phyloP scores from a whole-genome alignment of 2,797 vertebrate genomes.

The Macroramphosus scolopax region DNA sequence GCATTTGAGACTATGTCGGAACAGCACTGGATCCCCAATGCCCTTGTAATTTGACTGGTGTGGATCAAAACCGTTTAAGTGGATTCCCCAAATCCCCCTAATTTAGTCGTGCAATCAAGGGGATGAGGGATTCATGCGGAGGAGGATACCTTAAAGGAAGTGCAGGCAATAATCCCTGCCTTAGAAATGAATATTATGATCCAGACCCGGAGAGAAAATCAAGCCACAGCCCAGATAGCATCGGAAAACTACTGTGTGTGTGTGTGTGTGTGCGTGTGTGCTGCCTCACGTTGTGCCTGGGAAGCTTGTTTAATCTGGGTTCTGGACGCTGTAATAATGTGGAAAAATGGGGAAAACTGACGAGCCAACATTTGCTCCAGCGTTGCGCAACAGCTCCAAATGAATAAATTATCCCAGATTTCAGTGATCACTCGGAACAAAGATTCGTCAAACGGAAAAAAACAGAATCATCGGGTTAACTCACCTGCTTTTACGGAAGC shows the following conservation, averaged over 20 bases:
- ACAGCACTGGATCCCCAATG: slow-evolving; percentile 54
- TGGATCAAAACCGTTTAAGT: slow-evolving; percentile 41
- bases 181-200: slow-evolving; percentile 56
- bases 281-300: slow-evolving; percentile 44
- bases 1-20: slow-evolving; percentile 55
- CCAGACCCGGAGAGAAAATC: slow-evolving; percentile 39
- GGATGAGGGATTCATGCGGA: slow-evolving; percentile 22
- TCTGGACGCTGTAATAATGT: slow-evolving; percentile 46
- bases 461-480: slow-evolving; percentile 55
- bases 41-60: slow-evolving; percentile 69
- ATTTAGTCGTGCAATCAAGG: slow-evolving; percentile 27
- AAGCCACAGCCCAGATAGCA: slow-evolving; percentile 74
- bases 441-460: slow-evolving; percentile 24
- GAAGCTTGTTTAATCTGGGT: slow-evolving; percentile 63
- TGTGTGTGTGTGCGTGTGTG: slow-evolving; percentile 14
- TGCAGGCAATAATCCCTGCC: slow-evolving; percentile 42
- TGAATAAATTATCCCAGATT: slow-evolving; percentile 12
- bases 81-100: slow-evolving; percentile 30
- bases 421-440: slow-evolving; percentile 33
- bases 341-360: slow-evolving; percentile 9
- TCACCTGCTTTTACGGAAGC: slow-evolving; percentile 72
- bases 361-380: no score
- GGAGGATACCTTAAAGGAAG: slow-evolving; percentile 22
- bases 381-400: no score
- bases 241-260: slow-evolving; percentile 60